phyloP scores from a whole-genome alignment of 92 coral and sea anemone species.

The Porites divaricata region DNA sequence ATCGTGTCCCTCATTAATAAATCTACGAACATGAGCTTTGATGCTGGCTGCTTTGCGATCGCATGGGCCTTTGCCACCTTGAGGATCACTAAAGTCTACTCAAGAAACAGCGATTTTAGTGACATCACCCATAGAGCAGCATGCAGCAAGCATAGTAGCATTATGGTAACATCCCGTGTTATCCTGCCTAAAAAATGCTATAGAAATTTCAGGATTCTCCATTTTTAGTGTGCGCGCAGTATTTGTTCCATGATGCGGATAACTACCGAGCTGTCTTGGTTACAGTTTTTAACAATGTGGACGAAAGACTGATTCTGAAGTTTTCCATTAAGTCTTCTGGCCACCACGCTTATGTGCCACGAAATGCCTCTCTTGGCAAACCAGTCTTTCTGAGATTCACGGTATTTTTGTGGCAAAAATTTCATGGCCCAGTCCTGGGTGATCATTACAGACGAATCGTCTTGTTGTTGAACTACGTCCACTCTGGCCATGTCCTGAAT shows the following conservation, averaged over 20 bases:
- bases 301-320: neutral
- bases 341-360: too few species aligned
- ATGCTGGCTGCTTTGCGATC: constrained; percentile 73
- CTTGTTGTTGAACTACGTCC: constrained; percentile 33
- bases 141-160: constrained; percentile 12
- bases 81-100: constrained; percentile 73
- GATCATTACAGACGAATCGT: constrained; percentile 35
- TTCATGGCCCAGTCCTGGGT: too few species aligned
- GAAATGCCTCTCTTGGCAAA: neutral
- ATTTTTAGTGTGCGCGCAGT: constrained; percentile 18
- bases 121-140: constrained; percentile 16
- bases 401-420: constrained; percentile 54
- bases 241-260: constrained; percentile 30
- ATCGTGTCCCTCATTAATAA: constrained; percentile 73
- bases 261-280: constrained; percentile 2
- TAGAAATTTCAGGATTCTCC: constrained; percentile 19
- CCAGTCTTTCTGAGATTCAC: constrained; percentile 48
- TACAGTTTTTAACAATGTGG: constrained; percentile 1
- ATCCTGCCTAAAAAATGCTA: constrained; percentile 46
- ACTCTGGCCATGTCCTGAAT: constrained; percentile 47
- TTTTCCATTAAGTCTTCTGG: neutral
- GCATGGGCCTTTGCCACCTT: constrained; percentile 79
- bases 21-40: constrained; percentile 57
- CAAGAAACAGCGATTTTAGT: constrained; percentile 54
- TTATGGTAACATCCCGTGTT: constrained; percentile 58